A percentile compares a stretch with the other conserved stretches of the same genome.
Conservation (phyloP, 2,797 vertebrate genomes). For the Lophotriccus pileatus region DNA sequence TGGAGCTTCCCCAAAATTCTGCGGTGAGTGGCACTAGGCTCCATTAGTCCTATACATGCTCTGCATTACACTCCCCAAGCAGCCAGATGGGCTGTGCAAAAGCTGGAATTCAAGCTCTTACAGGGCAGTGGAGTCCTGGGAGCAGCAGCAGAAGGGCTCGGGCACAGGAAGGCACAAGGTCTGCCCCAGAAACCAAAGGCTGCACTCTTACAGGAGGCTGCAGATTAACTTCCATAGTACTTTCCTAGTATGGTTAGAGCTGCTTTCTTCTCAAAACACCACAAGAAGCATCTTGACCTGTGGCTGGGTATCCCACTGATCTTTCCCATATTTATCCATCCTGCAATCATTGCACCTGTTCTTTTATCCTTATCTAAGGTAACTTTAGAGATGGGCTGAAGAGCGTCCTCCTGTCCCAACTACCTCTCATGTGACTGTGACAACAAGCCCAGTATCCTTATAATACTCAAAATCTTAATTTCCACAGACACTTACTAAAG, state of each 20-base stretch:
- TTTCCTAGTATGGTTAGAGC: neutral
- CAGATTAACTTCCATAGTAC: neutral
- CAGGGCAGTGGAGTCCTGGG: neutral
- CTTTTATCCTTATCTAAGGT: neutral
- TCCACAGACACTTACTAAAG: neutral
- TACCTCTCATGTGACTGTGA: neutral
- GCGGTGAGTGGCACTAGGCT: neutral
- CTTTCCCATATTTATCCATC: neutral
- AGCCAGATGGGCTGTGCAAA: neutral
- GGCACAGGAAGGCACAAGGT: neutral
- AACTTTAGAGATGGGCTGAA: neutral
- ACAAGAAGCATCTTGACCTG: neutral
- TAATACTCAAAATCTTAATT: neutral
- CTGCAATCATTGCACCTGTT: fast-evolving
- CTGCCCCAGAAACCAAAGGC: neutral
- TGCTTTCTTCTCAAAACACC: neutral
- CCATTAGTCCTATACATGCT: neutral
- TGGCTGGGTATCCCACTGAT: neutral
- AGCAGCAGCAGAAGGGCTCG: neutral
- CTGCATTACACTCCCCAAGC: neutral
- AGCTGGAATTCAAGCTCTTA: neutral
- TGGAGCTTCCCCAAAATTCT: neutral
- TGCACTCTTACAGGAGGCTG: neutral
- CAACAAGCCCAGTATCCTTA: neutral
- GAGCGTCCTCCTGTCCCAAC: neutral